Percentiles rank a stretch among this genome's conserved stretches.
These are phyloP conservation scores for Balanococcus diminutus DNA, from an alignment of 2,888 invertebrate species.

Conservation along the genomic window DNA sequence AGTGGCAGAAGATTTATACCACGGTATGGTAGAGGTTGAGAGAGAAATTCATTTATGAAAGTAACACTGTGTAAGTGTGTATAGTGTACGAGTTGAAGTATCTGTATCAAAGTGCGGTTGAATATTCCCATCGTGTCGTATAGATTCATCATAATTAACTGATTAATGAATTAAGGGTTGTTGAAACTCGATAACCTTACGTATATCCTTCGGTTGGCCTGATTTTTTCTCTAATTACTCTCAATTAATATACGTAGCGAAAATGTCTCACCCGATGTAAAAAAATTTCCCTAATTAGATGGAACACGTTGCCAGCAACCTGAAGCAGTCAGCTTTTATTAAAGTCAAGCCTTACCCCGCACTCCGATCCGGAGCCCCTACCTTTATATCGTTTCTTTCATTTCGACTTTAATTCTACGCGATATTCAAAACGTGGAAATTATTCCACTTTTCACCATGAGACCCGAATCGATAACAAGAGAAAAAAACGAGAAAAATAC, in stretches of 20 bases:
- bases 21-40: not conserved
- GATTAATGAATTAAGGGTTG: slow-evolving; percentile 16
- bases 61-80: not conserved
- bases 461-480: not conserved
- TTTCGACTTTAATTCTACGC: not conserved
- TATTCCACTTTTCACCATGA: slow-evolving; percentile 6
- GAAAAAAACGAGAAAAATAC: not conserved
- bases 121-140: slow-evolving; percentile 24
- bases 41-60: slow-evolving; percentile 17
- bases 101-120: not conserved
- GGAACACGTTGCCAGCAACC: not conserved
- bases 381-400: not conserved
- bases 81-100: not conserved
- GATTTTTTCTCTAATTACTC: slow-evolving; percentile 15
- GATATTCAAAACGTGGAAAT: slow-evolving; percentile 28
- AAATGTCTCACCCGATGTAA: not conserved
- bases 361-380: not conserved
- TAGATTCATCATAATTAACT: slow-evolving; percentile 22
- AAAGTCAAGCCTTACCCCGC: not conserved
- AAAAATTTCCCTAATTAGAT: slow-evolving; percentile 8
- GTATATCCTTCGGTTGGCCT: not conserved
- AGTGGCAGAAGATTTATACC: not conserved
- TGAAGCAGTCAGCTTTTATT: not conserved
- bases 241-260: not conserved
- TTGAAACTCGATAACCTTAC: slow-evolving; percentile 25